These are phyloP conservation scores for Microcaecilia unicolor DNA, from an alignment of 2,797 vertebrate species.

Conservation along the genomic window DNA sequence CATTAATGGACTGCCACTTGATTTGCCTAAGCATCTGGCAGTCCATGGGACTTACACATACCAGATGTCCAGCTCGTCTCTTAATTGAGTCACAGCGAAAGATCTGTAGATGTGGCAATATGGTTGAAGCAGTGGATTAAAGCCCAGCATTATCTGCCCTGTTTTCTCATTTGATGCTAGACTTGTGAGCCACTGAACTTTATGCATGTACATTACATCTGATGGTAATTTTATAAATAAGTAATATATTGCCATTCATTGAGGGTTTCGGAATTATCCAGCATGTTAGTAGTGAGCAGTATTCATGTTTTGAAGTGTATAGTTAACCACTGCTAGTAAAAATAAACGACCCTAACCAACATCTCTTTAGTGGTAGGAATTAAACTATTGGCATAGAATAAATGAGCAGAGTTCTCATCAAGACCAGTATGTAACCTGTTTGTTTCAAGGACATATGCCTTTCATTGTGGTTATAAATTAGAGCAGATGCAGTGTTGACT, in stretches of 20 bases:
- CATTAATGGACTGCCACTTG: constrained; percentile 46
- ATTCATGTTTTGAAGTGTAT: no score
- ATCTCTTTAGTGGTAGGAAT: no score
- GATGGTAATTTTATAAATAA: constrained; percentile 23
- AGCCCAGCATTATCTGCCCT: constrained; percentile 48
- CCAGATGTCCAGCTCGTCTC: constrained; percentile 62
- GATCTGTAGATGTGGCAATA: constrained; percentile 58
- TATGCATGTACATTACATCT: constrained; percentile 33
- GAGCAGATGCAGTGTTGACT: no score
- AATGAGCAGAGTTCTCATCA: no score
- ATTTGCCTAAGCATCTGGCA: constrained; percentile 62
- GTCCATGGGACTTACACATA: constrained; percentile 57
- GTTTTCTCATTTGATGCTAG: constrained; percentile 42
- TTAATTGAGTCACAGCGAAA: constrained; percentile 62
- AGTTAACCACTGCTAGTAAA: no score
- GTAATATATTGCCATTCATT: constrained; percentile 20
- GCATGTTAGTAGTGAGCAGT: no score
- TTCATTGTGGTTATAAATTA: no score
- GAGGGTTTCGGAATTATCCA: constrained; percentile 19
- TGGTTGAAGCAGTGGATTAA: constrained; percentile 57
- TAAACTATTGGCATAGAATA: no score
- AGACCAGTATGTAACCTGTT: no score
- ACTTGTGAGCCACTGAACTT: constrained; percentile 45
- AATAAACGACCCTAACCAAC: no score
- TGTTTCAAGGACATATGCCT: no score